Evolutionary conservation across 2,797 vertebrate genomes (phyloP), one percentile per base, ranked within the genome.

Genomic region (Myoxocephalus aenaeus): DNA sequence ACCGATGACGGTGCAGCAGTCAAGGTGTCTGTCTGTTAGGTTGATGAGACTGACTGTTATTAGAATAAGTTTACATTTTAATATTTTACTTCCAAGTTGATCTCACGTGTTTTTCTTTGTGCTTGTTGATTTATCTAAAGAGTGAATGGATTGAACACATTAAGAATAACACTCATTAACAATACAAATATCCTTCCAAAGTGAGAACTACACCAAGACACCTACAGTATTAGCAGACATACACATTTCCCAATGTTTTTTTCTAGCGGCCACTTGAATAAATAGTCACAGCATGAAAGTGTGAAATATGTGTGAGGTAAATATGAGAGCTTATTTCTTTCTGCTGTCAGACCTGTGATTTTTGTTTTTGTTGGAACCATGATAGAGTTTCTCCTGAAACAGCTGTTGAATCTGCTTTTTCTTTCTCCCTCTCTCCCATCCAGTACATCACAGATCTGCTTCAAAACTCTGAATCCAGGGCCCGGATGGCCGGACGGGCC

Each of bases 401-500:
- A 65, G 12, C 7, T 12, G 6, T 34, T 64, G 3, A 70, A 59
- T 53, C 53, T 34, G 1, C 22, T 42, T 38, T 3, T 51, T 22
- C 15, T 0, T 53, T 40, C 2, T 7, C 2, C 13, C 32, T 32
- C 6, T 1, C 1, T 75, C 20, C 54, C 36, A 1, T 57, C 87
- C 87, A 96, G 95, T 79, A 88, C 80, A 89, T 96, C 61, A 90
- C 91, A 56, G 86, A 92, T 14, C 84, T 95, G 32, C 90, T 96
- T 9, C 94, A 94, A 69, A 93, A 71, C 83, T 92, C 93, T 7
- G 90, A 86, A 65, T 91, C 91, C 36, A 85, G 70, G 70, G 77
- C 81, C n/a, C 91, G 94, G 2, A 44, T 95, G 92, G 86, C 93
- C 0, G 95, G 95, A 3, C 93, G 95, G n/a, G 93, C 95, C 22